Evolutionary conservation across 2,113 vertebrate species (phyloP).

Genomic region (Pagrus major): DNA sequence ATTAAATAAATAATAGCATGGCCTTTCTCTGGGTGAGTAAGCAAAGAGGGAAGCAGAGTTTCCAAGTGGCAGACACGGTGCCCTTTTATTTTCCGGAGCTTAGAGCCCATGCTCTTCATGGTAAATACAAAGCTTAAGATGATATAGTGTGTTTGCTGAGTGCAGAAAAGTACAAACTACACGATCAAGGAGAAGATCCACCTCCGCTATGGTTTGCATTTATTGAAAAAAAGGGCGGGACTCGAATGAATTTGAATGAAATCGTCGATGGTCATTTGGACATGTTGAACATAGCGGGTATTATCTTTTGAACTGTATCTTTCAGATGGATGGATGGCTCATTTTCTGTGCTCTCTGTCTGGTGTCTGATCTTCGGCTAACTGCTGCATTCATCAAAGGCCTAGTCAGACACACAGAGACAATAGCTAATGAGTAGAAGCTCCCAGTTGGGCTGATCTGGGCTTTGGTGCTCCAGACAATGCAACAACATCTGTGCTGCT

Average conservation of each 20-base stretch:
- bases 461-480: constrained; percentile 80
- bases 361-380: constrained; percentile 74
- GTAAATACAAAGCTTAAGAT: constrained; percentile 63
- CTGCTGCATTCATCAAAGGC: constrained; percentile 80
- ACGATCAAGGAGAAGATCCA: not conserved
- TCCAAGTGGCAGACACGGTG: constrained; percentile 68
- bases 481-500: constrained; percentile 84
- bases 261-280: constrained; percentile 28
- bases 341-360: constrained; percentile 65
- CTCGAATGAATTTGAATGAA: not conserved
- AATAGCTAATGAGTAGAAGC: constrained; percentile 81
- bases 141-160: constrained; percentile 41
- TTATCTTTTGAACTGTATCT: constrained; percentile 36
- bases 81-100: constrained; percentile 71
- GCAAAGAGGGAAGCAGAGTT: constrained; percentile 66
- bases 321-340: constrained; percentile 55
- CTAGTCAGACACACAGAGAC: constrained; percentile 74
- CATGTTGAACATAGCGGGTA: constrained; percentile 31
- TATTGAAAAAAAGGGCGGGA: not conserved
- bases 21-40: constrained; percentile 79
- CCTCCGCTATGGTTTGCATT: not conserved
- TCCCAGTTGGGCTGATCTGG: constrained; percentile 79
- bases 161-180: constrained; percentile 30
- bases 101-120: constrained; percentile 51
- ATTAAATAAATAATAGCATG: constrained; percentile 79